phyloP scores from a whole-genome alignment of 92 coral and sea anemone species.

The Siderastrea radians region DNA sequence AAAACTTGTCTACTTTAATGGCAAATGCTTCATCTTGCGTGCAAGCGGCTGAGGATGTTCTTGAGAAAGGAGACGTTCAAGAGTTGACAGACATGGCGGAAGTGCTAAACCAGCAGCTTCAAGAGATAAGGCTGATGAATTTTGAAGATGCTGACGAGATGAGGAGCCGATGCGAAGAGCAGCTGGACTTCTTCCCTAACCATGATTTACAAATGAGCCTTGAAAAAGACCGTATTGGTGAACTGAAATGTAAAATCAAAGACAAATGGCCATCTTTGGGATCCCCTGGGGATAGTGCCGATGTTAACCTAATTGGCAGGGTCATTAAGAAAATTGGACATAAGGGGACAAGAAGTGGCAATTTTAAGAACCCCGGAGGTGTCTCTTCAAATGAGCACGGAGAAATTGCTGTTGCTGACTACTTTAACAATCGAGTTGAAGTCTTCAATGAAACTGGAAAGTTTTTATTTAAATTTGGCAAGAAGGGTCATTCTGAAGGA shows the following conservation, averaged over 20 bases:
- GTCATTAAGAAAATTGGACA: constrained; percentile 85
- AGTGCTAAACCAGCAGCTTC: constrained; percentile 77
- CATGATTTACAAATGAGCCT: constrained; percentile 52
- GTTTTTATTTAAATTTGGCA: constrained; percentile 86
- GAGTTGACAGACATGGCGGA: constrained; percentile 73
- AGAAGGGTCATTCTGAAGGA: constrained; percentile 79
- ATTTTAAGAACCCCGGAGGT: constrained; percentile 89
- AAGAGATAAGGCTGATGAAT: constrained; percentile 77
- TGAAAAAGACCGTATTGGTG: constrained; percentile 73
- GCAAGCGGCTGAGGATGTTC: constrained; percentile 76
- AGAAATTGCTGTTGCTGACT: constrained; percentile 87
- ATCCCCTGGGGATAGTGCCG: constrained; percentile 6
- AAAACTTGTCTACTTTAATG: constrained; percentile 64
- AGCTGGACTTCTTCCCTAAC: constrained; percentile 70
- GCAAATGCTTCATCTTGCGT: constrained; percentile 73
- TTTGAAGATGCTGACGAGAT: constrained; percentile 65
- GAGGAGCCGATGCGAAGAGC: constrained; percentile 58
- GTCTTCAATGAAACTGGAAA: constrained; percentile 80
- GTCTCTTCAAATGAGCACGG: constrained; percentile 79
- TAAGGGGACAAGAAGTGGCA: constrained; percentile 80
- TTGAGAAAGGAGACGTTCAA: constrained; percentile 55
- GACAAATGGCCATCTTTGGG: constrained; percentile 26
- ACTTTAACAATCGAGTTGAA: constrained; percentile 86
- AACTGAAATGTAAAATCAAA: constrained; percentile 35
- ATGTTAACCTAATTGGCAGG: constrained; percentile 71